Evolutionary conservation across 2,113 vertebrate species (phyloP), one percentile per base, ranked within the genome.

Genomic region (Aramus guarauna): DNA sequence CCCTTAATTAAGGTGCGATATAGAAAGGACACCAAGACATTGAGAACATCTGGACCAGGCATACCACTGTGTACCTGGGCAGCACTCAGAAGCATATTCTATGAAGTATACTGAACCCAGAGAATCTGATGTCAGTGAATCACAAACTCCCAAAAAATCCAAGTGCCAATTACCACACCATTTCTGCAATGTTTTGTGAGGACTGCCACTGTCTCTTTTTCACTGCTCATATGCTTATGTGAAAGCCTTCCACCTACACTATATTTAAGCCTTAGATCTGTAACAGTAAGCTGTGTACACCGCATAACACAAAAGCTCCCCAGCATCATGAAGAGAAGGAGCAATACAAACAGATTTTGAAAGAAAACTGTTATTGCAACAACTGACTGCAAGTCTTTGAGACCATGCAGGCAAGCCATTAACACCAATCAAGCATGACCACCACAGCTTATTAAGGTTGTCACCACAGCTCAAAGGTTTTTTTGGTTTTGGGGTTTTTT

Each of bases 31-130:
- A 1, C 4, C 34, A 68, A 79, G 62, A 68, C 32, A 6, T 19
- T 59, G 60, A 50, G 2, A 3, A 12, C 6, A 16, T 20, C 21
- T 34, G 34, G 30, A 48, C 47, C 85, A 14, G 26, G n/a, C 11
- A 34, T 7, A 45, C 13, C 5, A 22, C 1, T 69, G 10, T 0
- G 0, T 69, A 48, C 27, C 20, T 39, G 56, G 53, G 10, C 34
- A 94, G 36, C 9, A 27, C 15, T 39, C 22, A 3, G 37, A 88
- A 58, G 8, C 75, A n/a, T 71, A 59, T 52, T 74, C 43, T 43
- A 5, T 27, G 22, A 50, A 67, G 11, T 64, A 48, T 14, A 21
- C 2, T 39, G 21, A 63, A 68, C 41, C 45, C n/a, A 62, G 23
- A 74, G 7, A 79, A 68, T 26, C 22, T 34, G 48, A 23, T 26